These are phyloP conservation scores for Drosophila mayaguana DNA, from an alignment of 2,888 invertebrate species.

Conservation along the genomic window DNA sequence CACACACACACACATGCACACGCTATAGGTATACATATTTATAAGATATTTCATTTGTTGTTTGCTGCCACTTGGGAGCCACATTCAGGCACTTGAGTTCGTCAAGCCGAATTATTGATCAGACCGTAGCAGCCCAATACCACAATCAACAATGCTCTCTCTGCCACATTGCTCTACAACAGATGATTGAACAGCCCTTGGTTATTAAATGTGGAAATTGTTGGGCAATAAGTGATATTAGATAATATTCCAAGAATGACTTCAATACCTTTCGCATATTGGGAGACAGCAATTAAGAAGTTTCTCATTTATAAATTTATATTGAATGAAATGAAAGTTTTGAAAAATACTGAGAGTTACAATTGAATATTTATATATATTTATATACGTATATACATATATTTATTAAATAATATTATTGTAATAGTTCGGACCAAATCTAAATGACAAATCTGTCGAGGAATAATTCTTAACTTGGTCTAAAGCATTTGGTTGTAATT, in stretches of 20 bases:
- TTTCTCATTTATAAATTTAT: background rate
- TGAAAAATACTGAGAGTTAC: no score
- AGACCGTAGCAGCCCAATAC: constrained; percentile 56
- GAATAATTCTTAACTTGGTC: no score
- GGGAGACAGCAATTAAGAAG: background rate
- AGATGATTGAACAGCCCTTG: background rate
- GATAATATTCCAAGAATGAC: no score
- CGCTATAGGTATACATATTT: constrained; percentile 24
- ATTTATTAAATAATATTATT: no score
- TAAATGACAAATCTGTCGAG: no score
- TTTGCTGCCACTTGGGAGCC: constrained; percentile 34
- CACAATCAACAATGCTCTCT: constrained; percentile 36
- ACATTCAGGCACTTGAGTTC: constrained; percentile 55
- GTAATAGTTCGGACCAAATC: no score
- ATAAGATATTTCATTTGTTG: constrained; percentile 55
- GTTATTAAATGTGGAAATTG: constrained; percentile 22
- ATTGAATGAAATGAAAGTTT: background rate
- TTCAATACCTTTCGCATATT: background rate
- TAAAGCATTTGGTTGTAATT: no score
- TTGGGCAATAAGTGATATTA: background rate
- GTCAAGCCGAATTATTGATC: constrained; percentile 58
- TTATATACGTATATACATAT: no score
- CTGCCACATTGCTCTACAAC: constrained; percentile 22
- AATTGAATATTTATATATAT: no score
- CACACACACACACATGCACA: constrained; percentile 30